Conservation (phyloP, 37 sponge, comb jelly and placozoan genomes). For the Mnemiopsis leidyi region DNA sequence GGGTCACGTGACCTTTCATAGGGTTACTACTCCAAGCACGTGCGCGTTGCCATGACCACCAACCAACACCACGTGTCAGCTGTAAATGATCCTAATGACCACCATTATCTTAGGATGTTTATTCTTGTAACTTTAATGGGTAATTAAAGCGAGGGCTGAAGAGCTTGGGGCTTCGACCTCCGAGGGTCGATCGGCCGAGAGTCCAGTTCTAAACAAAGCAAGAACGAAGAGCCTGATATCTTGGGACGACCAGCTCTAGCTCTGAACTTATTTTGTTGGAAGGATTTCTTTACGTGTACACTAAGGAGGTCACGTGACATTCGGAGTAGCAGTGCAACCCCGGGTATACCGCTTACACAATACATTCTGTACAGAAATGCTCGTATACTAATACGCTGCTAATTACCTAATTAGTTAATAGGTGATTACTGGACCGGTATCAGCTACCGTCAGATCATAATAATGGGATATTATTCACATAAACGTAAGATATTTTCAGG, state of each 20-base stretch:
- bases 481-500: not conserved
- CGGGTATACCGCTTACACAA: not conserved
- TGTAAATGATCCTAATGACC: slow-evolving; percentile 19
- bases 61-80: not conserved
- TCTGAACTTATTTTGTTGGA: not conserved
- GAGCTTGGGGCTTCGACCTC: not conserved
- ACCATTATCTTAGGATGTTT: slow-evolving; percentile 15
- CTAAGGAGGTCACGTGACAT: not conserved
- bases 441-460: not conserved
- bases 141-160: slow-evolving; percentile 3
- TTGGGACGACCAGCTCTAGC: not conserved
- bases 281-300: not conserved
- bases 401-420: not conserved
- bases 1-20: not conserved
- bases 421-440: not conserved
- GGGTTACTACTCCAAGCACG: slow-evolving; percentile 18
- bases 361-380: not conserved
- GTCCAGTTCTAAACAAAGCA: not conserved
- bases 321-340: not conserved
- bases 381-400: not conserved
- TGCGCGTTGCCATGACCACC: not conserved
- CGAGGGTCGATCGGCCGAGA: not conserved
- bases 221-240: not conserved
- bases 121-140: slow-evolving; percentile 47
- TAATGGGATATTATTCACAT: not conserved